A percentile compares a stretch with the other conserved stretches of the same genome.
Evolutionary conservation across 2,888 invertebrate species (phyloP).

Genomic region (Sipunculus nudus): DNA sequence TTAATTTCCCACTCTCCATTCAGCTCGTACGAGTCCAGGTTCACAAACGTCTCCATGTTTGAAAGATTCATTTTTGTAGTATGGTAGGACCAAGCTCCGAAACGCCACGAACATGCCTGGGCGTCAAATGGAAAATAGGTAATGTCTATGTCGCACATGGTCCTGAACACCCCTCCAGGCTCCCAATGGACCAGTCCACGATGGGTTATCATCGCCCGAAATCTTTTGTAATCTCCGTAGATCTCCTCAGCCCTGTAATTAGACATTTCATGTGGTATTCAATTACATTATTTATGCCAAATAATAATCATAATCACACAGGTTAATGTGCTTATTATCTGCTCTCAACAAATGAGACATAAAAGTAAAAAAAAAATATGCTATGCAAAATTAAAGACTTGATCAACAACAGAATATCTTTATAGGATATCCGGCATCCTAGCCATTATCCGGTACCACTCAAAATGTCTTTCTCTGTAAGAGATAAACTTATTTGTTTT

Average conservation of each 20-base stretch:
- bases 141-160: constrained; percentile 45
- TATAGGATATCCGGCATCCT: too few relatives aligned
- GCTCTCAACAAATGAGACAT: too few relatives aligned
- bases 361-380: too few relatives aligned
- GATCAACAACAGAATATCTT: too few relatives aligned
- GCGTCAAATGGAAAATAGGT: constrained; percentile 45
- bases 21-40: constrained; percentile 38
- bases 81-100: constrained; percentile 40
- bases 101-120: constrained; percentile 23
- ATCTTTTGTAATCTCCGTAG: constrained; percentile 42
- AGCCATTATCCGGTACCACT: too few relatives aligned
- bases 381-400: too few relatives aligned
- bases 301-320: too few relatives aligned
- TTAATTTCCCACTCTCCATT: constrained; percentile 45
- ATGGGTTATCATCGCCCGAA: constrained; percentile 37
- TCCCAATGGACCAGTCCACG: constrained; percentile 41
- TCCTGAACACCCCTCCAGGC: constrained; percentile 42
- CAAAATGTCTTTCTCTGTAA: too few relatives aligned
- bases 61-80: constrained; percentile 42
- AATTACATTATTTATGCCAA: too few relatives aligned
- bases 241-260: constrained; percentile 41
- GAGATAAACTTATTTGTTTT: too few relatives aligned
- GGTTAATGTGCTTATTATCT: too few relatives aligned
- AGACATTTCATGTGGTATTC: too few relatives aligned
- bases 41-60: constrained; percentile 23